phyloP scores from a whole-genome alignment of 2,888 invertebrate genomes.

The Dasysyrphus tricinctus region DNA sequence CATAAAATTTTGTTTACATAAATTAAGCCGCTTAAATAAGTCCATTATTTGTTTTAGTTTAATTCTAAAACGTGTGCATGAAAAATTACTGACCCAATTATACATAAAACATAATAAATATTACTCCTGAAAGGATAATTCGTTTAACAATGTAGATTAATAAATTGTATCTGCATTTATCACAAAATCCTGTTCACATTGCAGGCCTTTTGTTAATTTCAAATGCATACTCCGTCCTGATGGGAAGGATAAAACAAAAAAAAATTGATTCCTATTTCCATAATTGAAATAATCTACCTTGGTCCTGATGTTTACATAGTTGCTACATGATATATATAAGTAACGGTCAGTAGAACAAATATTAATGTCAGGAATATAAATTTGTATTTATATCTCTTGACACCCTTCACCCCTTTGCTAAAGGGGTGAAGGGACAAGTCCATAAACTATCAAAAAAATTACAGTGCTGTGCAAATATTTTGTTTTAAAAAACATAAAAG shows the following conservation, averaged over 20 bases:
- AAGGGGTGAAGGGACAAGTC: neutral
- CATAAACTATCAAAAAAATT: conserved; percentile 25
- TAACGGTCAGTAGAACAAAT: conserved; percentile 31
- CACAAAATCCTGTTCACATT: conserved; percentile 46
- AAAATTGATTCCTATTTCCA: neutral
- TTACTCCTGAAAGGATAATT: neutral
- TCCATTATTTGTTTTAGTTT: neutral
- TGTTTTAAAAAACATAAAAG: neutral
- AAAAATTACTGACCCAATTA: conserved; percentile 49
- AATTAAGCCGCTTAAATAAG: conserved; percentile 1
- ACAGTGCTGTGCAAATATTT: neutral
- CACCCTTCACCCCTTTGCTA: too few relatives aligned
- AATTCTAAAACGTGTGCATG: conserved; percentile 11
- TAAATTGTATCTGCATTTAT: conserved; percentile 45
- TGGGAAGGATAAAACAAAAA: neutral
- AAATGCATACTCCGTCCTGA: neutral
- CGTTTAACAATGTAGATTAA: neutral
- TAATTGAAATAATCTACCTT: neutral
- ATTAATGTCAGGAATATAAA: conserved; percentile 11
- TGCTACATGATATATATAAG: neutral
- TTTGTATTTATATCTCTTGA: conserved; percentile 18
- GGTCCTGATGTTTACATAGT: too few relatives aligned
- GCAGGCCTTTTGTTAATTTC: neutral
- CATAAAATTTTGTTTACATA: neutral
- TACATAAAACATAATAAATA: neutral